phyloP scores from a whole-genome alignment of 2,888 invertebrate species.

The Drosophila kambysellisi region DNA sequence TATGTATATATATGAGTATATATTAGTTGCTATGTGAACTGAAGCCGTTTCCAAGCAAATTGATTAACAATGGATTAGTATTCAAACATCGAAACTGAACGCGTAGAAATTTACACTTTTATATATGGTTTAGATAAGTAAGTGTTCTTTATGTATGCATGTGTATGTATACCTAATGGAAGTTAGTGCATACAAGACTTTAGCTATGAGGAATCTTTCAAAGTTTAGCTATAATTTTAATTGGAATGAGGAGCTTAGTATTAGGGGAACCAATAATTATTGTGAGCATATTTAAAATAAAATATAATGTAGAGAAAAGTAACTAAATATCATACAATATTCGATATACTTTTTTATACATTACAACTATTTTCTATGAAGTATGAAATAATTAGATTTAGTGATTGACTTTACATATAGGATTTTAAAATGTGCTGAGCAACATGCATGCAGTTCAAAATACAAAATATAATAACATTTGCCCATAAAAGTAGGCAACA shows the following conservation, averaged over 20 bases:
- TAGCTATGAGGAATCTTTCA: background rate
- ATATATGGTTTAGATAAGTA: background rate
- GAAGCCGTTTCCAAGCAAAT: slow-evolving; percentile 48
- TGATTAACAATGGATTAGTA: slow-evolving; percentile 24
- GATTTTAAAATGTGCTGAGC: background rate
- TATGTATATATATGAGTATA: background rate
- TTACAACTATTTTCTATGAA: background rate
- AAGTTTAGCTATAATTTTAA: background rate
- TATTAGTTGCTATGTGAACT: slow-evolving; percentile 26
- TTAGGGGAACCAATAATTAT: background rate
- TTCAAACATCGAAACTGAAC: slow-evolving; percentile 29
- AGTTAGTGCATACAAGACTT: background rate
- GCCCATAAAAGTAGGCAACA: slow-evolving; percentile 28
- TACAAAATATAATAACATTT: background rate
- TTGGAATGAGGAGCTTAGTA: background rate
- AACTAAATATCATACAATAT: background rate
- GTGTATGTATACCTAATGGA: slow-evolving; percentile 19
- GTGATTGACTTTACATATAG: background rate
- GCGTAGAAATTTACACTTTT: slow-evolving; percentile 26
- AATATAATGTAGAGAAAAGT: background rate
- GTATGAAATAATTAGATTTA: background rate
- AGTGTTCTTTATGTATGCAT: slow-evolving; percentile 6
- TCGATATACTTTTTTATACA: background rate
- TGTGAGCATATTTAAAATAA: background rate
- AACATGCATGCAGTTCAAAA: slow-evolving; percentile 9